Evolutionary conservation across 2,888 invertebrate genomes (phyloP).

Genomic region (Coelinius sp.): DNA sequence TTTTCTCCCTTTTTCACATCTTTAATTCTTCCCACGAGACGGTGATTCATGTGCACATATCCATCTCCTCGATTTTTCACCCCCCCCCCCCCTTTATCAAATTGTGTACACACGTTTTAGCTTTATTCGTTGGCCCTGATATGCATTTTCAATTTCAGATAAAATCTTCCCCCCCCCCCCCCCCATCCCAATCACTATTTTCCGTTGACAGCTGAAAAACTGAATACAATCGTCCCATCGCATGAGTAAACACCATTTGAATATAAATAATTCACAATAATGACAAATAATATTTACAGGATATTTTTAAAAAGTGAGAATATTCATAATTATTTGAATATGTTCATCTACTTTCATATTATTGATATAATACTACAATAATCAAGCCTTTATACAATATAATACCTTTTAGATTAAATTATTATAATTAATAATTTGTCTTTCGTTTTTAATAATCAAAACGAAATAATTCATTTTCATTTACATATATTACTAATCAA

Average conservation of each 20-base stretch:
- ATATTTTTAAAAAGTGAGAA: background rate
- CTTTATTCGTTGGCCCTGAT: conserved; percentile 13
- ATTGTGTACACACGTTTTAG: conserved; percentile 24
- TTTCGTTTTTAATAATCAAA: background rate
- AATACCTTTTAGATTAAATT: background rate
- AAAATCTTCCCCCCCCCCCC: conserved; percentile 3
- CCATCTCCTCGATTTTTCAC: conserved; percentile 21
- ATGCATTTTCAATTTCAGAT: conserved; percentile 10
- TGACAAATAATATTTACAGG: background rate
- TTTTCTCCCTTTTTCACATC: conserved; percentile 24
- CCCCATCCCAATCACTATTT: background rate
- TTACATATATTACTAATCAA: background rate
- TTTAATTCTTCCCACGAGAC: conserved; percentile 36
- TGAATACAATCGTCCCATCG: background rate
- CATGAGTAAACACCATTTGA: background rate
- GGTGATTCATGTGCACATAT: conserved; percentile 20
- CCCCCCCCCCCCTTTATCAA: conserved; percentile 33
- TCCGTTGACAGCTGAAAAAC: background rate
- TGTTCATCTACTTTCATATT: background rate
- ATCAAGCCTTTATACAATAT: background rate
- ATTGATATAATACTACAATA: background rate
- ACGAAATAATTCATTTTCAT: background rate
- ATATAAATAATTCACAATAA: background rate
- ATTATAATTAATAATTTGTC: background rate
- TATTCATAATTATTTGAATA: background rate